Evolutionary conservation across 2,888 invertebrate species (phyloP), one percentile per base, ranked within the genome.

Genomic region (Phortica okadai): DNA sequence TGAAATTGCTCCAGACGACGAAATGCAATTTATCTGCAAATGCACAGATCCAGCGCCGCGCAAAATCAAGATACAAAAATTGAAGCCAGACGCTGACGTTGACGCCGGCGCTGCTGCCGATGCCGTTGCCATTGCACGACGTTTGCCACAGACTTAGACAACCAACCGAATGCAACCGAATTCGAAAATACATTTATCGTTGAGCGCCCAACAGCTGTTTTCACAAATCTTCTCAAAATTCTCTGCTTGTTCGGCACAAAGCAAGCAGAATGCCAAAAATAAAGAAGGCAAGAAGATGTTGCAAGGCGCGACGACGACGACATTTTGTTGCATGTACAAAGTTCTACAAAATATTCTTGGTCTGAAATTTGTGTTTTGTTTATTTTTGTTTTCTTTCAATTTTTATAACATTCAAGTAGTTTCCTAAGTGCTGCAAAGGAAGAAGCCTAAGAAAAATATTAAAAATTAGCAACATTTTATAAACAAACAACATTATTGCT

Each of bases 171-270:
- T 45, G 45, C 45, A 45, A 45, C 6, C 45, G 10, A 16, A 42
- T 69, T 69, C 45, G 45, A 69, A 69, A 69, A 69, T 69, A 69
- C 42, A 69, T 69, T 69, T 69, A 21, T 45, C 44, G 16, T 69
- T 69, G 45, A 69, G 67, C 67, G 67, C 67, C 67, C 67, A 69
- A 69, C 67, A 69, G 67, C 67, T 69, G 67, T 69, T 69, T 69
- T 45, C 67, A 69, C 67, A 69, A 69, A 69, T 69, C 67, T 69
- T 69, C 45, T 69, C 45, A 16, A 69, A 14, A 21, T 16, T 45
- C 33, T 33, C 6, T 25, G 21, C 25, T 62, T 33, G 33, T 21
- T 33, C 10, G 45, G 10, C 7, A 8, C 10, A 45, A 10, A 45
- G 10, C 45, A 8, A 6, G 45, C 21, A 10, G 45, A 8, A 10